Evolutionary conservation across 2,888 invertebrate genomes (phyloP), one percentile per base, ranked within the genome.

Genomic region (Drosophila gaucha): DNA sequence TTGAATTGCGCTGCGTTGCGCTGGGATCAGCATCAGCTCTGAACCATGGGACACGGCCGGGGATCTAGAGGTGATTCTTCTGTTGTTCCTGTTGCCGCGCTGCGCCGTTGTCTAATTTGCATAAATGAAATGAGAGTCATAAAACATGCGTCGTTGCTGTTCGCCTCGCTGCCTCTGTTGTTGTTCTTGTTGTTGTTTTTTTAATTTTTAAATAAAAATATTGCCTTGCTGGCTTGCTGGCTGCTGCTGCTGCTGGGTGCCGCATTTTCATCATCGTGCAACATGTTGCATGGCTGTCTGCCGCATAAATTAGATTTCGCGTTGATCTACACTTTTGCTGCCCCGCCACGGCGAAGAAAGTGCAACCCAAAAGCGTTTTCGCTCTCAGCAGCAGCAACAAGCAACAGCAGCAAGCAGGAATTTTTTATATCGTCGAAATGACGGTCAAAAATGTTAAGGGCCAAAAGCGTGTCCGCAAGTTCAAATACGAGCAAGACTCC

Each of bases 381-480:
- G 68, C 83, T 74, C 71, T 74, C 71, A 47, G 60, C 75, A 50
- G 12, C 31, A 30, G 30, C 30, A 30, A 30, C 18, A n/a, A 20
- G 38, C 30, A 35, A 4, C 35, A 12, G 16, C 44, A 44, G 14
- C 30, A 12, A 6, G 41, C 51, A 36, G 78, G 82, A 84, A 83
- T 83, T 83, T n/a, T 75, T 86, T 80, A 86, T 86, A 83, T 83
- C 80, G 75, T 73, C 86, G 59, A 83, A 83, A 83, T 83, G 87
- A 84, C 84, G 84, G 87, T 86, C 85, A 84, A 72, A 70, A 86
- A 87, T 82, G 84, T 85, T 85, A 89, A 89, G 89, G 89, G 89
- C 89, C 89, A 89, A 88, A 84, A 89, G 89, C 89, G 89, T 89
- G 89, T 87, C 88, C 87, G 79, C 76, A 83, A 89, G 89, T 89